These are phyloP conservation scores for Oeneis ivallda DNA, from an alignment of 2,888 invertebrate species.

Conservation along the genomic window DNA sequence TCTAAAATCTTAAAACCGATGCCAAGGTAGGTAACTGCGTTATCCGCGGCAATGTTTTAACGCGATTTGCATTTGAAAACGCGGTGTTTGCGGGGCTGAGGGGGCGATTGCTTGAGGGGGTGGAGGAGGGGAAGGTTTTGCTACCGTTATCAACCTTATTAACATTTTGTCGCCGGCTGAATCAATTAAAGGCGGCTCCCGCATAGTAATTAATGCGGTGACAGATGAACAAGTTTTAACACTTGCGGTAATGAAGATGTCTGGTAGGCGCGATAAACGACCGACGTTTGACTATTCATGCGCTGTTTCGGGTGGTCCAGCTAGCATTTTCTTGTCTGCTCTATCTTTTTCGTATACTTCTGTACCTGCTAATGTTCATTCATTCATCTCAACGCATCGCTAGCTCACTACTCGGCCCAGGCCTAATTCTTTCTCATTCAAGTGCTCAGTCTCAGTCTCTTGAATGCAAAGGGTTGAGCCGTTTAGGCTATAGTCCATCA, in stretches of 20 bases:
- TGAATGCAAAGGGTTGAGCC: no score
- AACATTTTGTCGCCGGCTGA: slow-evolving; percentile 77
- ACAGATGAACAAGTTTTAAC: slow-evolving; percentile 79
- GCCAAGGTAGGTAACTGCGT: slow-evolving; percentile 46
- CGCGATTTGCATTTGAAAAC: slow-evolving; percentile 59
- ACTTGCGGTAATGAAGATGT: slow-evolving; percentile 79
- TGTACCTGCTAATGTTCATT: background rate
- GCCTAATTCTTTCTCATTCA: no score
- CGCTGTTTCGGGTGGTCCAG: slow-evolving; percentile 51
- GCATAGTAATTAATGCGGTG: slow-evolving; percentile 77
- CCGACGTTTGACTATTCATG: slow-evolving; percentile 51
- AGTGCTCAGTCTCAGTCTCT: no score
- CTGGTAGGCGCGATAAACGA: slow-evolving; percentile 56
- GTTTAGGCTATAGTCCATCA: no score
- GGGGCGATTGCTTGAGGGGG: background rate
- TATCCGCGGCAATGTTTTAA: slow-evolving; percentile 61
- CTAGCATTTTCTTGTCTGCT: background rate
- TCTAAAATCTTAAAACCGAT: background rate
- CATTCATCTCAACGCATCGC: no score
- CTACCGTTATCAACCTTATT: slow-evolving; percentile 69
- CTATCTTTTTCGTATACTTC: background rate
- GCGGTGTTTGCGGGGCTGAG: slow-evolving; percentile 38
- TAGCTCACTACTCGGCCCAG: no score
- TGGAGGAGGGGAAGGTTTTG: slow-evolving; percentile 38
- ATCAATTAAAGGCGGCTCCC: slow-evolving; percentile 72